Evolutionary conservation across 1,140 invertebrate species (phyloP), one percentile per base, ranked within the genome.

Genomic region (Drosophila yakuba): DNA sequence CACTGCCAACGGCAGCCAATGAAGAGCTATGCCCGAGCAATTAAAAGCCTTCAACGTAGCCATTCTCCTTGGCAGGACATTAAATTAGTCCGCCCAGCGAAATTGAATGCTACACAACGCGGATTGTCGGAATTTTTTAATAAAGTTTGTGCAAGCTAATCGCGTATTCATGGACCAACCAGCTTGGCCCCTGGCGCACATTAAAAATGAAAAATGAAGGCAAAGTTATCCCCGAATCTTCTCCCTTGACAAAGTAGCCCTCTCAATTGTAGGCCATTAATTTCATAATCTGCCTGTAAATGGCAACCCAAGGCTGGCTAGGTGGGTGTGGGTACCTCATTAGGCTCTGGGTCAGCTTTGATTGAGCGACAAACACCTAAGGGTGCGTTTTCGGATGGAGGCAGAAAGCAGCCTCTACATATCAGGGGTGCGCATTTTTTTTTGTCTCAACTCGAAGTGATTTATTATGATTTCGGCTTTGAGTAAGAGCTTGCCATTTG

Each of bases 261-360:
- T 52, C 72, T 75, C 72, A 75, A 75, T 75, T 74, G 72, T 55
- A 74, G 72, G 72, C 71, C 72, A 76, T 74, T 76, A 66, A 76
- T 76, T 76, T 74, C 72, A 59, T 76, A 76, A 76, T 76, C 72
- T 74, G 54, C 48, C 61, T 45, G 64, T 66, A 66, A 68, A 68
- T 68, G 64, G 64, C 60, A 63, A 28, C 39, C 36, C 52, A 50
- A 44, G 23, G 28, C 25, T 7, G 23, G 28, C 25, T 7, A n/a
- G 12, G 32, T 59, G 71, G 55, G 39, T 20, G 47, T 32, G 66
- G 36, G 66, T 8, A 41, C 41, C 59, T 68, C 64, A 66, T 68
- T 68, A 68, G 59, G 69, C 47, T 36, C 52, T 17, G 68, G 63
- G 63, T 73, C 69, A 73, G 69, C 56, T 73, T 73, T 74, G 72